These are phyloP conservation scores for Pholis gunnellus DNA, from an alignment of 2,113 vertebrate species.

Conservation along the genomic window DNA sequence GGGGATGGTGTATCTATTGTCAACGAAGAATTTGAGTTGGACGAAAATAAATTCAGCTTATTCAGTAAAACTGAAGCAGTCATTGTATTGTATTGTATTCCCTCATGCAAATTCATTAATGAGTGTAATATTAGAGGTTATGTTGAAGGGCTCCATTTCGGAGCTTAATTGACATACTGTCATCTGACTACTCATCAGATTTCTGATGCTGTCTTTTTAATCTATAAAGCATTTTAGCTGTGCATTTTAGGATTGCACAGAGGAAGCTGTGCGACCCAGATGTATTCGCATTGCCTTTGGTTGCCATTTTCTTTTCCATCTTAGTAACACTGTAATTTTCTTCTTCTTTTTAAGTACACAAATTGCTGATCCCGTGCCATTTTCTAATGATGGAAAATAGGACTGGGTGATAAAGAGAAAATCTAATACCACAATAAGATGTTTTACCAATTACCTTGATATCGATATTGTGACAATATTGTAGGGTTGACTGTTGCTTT, in stretches of 20 bases:
- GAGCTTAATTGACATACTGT: neutral
- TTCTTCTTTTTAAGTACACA: neutral
- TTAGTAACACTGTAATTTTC: neutral
- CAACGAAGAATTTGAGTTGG: neutral
- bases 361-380: neutral
- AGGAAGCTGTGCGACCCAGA: neutral
- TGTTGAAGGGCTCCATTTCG: neutral
- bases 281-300: neutral
- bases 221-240: neutral
- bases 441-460: neutral
- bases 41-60: neutral
- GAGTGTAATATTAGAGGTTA: neutral
- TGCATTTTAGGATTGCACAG: neutral
- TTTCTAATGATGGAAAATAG: neutral
- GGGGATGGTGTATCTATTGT: neutral
- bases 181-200: conserved; percentile 13
- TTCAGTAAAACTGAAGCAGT: neutral
- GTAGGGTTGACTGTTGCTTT: neutral
- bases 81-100: neutral
- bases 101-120: neutral
- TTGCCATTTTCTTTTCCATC: neutral
- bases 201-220: conserved; percentile 9
- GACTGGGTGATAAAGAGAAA: neutral
- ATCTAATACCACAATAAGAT: neutral
- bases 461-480: neutral